Evolutionary conservation across 2,113 vertebrate species (phyloP).

Genomic region (Indri indri): DNA sequence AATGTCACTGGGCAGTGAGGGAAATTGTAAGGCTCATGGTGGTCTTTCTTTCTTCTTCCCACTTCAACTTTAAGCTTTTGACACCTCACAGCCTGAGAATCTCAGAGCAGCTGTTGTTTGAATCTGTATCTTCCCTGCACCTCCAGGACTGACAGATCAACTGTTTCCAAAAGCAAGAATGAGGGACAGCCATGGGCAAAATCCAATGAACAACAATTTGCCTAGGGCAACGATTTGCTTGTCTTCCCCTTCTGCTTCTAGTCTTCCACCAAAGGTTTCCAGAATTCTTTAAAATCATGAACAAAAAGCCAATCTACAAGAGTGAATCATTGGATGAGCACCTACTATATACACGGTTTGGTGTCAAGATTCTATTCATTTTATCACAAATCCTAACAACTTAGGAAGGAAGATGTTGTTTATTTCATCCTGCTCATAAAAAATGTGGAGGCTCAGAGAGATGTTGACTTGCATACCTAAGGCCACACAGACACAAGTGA

Average conservation of each 20-base stretch:
- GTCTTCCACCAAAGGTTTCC: neutral
- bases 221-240: neutral
- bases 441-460: neutral
- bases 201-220: neutral
- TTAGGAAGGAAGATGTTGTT: neutral
- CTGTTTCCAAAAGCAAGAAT: neutral
- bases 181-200: neutral
- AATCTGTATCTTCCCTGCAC: neutral
- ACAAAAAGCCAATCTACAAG: neutral
- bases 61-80: neutral
- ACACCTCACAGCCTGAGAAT: neutral
- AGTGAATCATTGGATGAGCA: neutral
- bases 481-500: neutral
- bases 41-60: neutral
- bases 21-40: neutral
- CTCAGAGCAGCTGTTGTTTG: neutral
- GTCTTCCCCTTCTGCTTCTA: neutral
- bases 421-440: neutral
- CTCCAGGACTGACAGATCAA: neutral
- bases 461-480: neutral
- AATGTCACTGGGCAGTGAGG: neutral
- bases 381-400: neutral
- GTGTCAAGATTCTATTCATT: neutral
- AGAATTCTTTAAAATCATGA: neutral
- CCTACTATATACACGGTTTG: neutral